Evolutionary conservation across 2,797 vertebrate species (phyloP).

Genomic region (Myiotriccus ornatus): DNA sequence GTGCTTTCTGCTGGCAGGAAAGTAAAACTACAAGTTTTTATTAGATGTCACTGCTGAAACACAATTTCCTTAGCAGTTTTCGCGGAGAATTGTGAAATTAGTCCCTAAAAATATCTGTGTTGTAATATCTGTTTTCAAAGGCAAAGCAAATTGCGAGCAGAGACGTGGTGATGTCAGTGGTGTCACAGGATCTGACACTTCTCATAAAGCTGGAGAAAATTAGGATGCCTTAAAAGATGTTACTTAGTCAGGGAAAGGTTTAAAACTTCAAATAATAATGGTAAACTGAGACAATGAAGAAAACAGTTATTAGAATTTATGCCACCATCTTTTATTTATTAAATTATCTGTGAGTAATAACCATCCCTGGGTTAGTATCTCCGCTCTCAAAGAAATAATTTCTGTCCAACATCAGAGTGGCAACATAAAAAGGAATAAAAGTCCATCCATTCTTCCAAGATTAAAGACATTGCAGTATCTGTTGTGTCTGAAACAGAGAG

Average conservation of each 20-base stretch:
- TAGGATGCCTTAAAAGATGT: neutral
- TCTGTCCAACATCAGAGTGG: neutral
- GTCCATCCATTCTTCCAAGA: neutral
- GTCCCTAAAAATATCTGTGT: neutral
- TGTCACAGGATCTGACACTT: neutral
- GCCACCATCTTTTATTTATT: neutral
- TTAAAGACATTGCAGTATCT: neutral
- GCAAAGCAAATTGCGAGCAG: neutral
- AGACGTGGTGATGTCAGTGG: neutral
- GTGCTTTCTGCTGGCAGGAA: neutral
- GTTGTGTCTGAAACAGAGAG: neutral
- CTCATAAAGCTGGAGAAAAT: neutral
- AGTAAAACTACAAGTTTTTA: neutral
- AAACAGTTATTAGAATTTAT: neutral
- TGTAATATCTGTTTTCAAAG: neutral
- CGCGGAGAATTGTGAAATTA: neutral
- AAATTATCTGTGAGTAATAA: neutral
- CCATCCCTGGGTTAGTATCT: neutral
- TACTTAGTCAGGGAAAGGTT: neutral
- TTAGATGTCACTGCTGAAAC: neutral
- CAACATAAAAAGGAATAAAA: neutral
- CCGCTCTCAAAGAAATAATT: neutral
- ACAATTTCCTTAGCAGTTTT: neutral
- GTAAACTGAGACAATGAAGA: neutral
- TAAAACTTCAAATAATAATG: neutral